Evolutionary conservation across 1,140 invertebrate genomes (phyloP).

Genomic region (Drosophila albomicans): DNA sequence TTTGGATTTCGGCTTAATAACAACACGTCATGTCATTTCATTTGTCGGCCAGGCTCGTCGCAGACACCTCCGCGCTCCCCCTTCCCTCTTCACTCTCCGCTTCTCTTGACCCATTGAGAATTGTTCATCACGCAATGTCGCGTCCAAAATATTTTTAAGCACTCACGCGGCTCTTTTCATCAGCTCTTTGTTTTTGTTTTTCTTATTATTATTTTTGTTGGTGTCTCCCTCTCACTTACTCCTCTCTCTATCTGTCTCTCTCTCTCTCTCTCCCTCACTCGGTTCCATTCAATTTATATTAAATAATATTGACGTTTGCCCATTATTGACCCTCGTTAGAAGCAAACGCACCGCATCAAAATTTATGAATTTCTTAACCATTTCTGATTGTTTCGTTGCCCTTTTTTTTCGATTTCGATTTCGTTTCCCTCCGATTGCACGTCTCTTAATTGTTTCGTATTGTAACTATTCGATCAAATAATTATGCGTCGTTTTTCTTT

Average conservation of each 20-base stretch:
- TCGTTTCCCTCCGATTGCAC: not conserved
- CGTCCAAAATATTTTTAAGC: conserved; percentile 47
- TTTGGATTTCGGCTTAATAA: conserved; percentile 68
- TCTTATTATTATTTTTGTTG: conserved; percentile 28
- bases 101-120: conserved; percentile 51
- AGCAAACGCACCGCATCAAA: conserved; percentile 21
- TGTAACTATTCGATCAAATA: not conserved
- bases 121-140: conserved; percentile 78
- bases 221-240: no score
- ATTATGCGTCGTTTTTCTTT: not conserved
- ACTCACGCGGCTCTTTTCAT: conserved; percentile 65
- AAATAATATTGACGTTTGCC: conserved; percentile 74
- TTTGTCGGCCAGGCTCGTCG: conserved; percentile 44
- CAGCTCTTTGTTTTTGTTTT: conserved; percentile 35
- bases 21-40: conserved; percentile 78
- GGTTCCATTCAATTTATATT: conserved; percentile 58
- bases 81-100: not conserved
- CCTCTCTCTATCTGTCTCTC: not conserved
- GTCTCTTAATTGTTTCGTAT: not conserved
- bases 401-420: not conserved
- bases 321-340: conserved; percentile 69
- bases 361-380: conserved; percentile 39
- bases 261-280: not conserved
- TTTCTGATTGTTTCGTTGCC: conserved; percentile 2
- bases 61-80: not conserved